Evolutionary conservation across 2,113 vertebrate genomes (phyloP).

Genomic region (Microtus oregoni): DNA sequence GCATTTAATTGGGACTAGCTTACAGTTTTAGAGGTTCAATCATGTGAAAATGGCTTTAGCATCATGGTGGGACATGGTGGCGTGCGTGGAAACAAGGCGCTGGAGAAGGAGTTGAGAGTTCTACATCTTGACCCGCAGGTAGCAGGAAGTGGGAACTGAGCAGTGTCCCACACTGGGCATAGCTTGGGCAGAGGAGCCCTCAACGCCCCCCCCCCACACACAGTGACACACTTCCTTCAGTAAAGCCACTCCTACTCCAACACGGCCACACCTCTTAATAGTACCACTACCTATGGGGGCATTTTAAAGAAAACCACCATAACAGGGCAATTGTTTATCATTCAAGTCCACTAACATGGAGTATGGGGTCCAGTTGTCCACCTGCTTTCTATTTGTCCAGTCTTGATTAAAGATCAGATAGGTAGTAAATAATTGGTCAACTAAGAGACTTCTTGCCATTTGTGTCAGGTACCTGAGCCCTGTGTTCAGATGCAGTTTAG

Average conservation of each 20-base stretch:
- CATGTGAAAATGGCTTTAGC: background rate
- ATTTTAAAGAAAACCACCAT: background rate
- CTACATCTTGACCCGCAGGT: background rate
- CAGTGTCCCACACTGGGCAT: background rate
- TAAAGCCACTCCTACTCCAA: background rate
- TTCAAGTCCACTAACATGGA: background rate
- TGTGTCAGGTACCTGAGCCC: background rate
- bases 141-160: background rate
- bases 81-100: background rate
- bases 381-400: background rate
- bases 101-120: background rate
- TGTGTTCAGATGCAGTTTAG: constrained; percentile 40
- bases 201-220: background rate
- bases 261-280: background rate
- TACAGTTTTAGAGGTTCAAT: background rate
- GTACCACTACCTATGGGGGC: background rate
- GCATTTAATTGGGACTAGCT: background rate
- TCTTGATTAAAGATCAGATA: constrained; percentile 10
- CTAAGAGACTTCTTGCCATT: background rate
- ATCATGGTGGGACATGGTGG: background rate
- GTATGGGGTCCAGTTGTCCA: background rate
- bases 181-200: background rate
- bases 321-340: background rate
- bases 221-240: background rate
- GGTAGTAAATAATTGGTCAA: background rate